Evolutionary conservation across 2,888 invertebrate genomes (phyloP).

Genomic region (Noctua janthina): DNA sequence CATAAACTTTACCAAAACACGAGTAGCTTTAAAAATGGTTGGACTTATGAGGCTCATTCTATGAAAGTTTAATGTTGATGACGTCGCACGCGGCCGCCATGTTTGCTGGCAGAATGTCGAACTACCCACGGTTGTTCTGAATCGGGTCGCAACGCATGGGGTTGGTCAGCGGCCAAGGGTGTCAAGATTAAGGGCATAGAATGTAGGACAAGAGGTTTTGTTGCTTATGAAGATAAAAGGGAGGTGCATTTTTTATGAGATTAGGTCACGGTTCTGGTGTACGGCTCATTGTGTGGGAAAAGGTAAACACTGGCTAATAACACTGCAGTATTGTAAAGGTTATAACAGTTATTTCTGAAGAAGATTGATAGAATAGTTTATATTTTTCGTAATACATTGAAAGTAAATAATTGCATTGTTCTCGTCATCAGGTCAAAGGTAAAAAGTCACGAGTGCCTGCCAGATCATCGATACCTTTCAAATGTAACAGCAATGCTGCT

Average conservation of each 20-base stretch:
- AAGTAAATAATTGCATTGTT: conserved; percentile 3
- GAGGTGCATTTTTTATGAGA: not conserved
- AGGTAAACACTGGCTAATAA: not conserved
- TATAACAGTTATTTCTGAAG: not conserved
- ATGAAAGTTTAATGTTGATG: conserved; percentile 49
- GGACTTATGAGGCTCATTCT: conserved; percentile 23
- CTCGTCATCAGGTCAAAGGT: not conserved
- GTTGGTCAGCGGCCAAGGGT: conserved; percentile 52
- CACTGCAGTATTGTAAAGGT: not conserved
- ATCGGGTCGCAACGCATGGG: conserved; percentile 34
- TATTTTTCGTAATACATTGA: not conserved
- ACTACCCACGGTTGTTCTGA: conserved; percentile 29
- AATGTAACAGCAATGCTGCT: not conserved
- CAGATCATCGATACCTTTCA: not conserved
- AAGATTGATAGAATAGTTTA: not conserved
- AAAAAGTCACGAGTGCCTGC: not conserved
- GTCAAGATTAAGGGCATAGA: conserved; percentile 44
- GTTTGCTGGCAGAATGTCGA: conserved; percentile 42
- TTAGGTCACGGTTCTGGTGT: not conserved
- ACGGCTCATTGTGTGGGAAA: not conserved
- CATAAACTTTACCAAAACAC: conserved; percentile 31
- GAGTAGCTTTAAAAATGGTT: conserved; percentile 26
- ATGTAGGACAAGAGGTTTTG: conserved; percentile 32
- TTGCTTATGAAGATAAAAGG: conserved; percentile 3
- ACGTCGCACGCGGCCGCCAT: conserved; percentile 24